phyloP scores from a whole-genome alignment of 2,797 vertebrate species.

The Jordanella pulchra region DNA sequence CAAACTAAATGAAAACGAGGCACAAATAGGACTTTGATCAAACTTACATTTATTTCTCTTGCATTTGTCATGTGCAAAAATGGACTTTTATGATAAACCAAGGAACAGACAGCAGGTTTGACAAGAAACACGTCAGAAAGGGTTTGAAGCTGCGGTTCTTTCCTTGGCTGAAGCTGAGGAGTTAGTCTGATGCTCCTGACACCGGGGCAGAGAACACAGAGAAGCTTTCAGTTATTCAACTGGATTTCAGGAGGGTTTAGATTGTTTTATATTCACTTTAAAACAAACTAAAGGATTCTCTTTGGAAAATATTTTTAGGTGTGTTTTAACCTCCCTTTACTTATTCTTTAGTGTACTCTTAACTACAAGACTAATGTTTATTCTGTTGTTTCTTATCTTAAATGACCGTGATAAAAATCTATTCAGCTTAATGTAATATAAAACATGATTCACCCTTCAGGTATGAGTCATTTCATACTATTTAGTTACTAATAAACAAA shows the following conservation, averaged over 20 bases:
- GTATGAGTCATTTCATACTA: background rate
- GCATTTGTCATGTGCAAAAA: background rate
- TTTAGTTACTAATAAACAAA: background rate
- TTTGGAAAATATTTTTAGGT: background rate
- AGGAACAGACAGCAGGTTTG: background rate
- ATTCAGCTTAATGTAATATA: background rate
- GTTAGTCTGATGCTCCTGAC: background rate
- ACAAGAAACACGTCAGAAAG: background rate
- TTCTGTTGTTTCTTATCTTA: background rate
- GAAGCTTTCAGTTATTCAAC: background rate
- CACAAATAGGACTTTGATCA: background rate
- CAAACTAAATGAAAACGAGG: background rate
- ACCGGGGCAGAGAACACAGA: conserved; percentile 1
- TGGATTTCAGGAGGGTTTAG: background rate
- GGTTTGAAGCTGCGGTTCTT: conserved; percentile 1
- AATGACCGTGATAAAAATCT: background rate
- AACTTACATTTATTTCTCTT: background rate
- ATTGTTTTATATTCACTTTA: background rate
- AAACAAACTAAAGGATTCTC: background rate
- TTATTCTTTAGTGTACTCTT: background rate
- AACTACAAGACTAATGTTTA: background rate
- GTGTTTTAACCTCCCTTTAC: background rate
- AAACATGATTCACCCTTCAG: background rate
- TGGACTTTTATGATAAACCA: background rate
- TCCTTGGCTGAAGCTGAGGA: background rate